A percentile compares a stretch with the other conserved stretches of the same genome.
Conservation (phyloP, 2,797 vertebrate species). For the Amazona finschi region DNA sequence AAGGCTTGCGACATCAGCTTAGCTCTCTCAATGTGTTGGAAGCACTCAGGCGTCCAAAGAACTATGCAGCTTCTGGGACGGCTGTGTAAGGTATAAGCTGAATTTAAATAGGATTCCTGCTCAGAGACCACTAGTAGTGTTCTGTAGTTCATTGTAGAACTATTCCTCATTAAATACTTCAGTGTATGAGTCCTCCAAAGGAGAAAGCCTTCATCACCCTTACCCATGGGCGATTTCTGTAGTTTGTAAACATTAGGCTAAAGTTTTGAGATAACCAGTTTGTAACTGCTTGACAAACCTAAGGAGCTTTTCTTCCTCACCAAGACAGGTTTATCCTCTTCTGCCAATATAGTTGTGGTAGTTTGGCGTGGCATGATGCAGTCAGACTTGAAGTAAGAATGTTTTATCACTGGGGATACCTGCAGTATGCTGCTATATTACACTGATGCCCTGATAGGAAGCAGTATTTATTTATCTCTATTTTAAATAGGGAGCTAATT, state of each 20-base stretch:
- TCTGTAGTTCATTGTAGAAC: neutral
- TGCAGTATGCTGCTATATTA: neutral
- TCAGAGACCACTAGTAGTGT: rapidly evolving
- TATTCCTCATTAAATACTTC: neutral
- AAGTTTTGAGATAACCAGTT: neutral
- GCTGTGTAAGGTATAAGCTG: neutral
- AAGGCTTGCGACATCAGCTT: neutral
- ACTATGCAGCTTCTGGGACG: neutral
- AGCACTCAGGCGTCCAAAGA: neutral
- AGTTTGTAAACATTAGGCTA: neutral
- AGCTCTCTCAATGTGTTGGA: neutral
- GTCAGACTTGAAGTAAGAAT: neutral
- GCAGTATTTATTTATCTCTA: neutral
- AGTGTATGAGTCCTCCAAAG: neutral
- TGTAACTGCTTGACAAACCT: neutral
- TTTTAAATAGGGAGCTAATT: neutral
- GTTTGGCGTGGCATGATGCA: rapidly evolving
- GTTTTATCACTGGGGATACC: neutral
- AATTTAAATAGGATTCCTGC: too few species aligned
- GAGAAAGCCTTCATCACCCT: neutral
- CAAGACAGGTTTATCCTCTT: neutral
- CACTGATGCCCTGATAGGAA: neutral
- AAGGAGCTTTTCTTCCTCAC: neutral
- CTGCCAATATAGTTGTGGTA: neutral
- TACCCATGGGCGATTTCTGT: neutral